A percentile compares a stretch with the other conserved stretches of the same genome.
Conservation (phyloP, 2,113 vertebrate species). For the Sinocyclocheilus anophthalmus region DNA sequence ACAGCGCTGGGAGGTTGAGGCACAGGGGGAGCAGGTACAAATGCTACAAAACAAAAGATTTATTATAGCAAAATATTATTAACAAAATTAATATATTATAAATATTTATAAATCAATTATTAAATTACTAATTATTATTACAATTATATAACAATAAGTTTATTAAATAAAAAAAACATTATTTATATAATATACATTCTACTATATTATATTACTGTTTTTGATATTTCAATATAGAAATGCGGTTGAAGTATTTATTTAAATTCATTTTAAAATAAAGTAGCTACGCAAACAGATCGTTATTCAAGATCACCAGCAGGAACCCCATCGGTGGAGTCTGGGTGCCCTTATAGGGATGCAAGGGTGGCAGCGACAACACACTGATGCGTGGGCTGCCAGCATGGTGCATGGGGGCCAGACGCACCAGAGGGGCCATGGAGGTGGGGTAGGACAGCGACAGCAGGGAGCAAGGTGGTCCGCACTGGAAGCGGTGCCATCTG, state of each 20-base stretch:
- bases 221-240: too few species aligned
- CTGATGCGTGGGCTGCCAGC: constrained; percentile 90
- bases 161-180: too few species aligned
- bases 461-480: constrained; percentile 89
- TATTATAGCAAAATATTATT: too few species aligned
- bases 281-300: not conserved
- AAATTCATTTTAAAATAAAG: not conserved
- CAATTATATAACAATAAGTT: too few species aligned
- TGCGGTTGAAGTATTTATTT: too few species aligned
- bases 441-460: constrained; percentile 88
- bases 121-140: too few species aligned
- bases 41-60: constrained; percentile 74
- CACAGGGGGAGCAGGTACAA: constrained; percentile 93
- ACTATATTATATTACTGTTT: too few species aligned
- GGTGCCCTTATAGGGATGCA: constrained; percentile 89
- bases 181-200: too few species aligned
- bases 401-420: constrained; percentile 89
- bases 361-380: constrained; percentile 92
- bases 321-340: constrained; percentile 92
- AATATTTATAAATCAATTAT: too few species aligned
- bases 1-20: constrained; percentile 83
- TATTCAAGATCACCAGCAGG: constrained; percentile 79
- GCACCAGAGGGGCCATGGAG: constrained; percentile 88
- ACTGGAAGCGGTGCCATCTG: constrained; percentile 89
- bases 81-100: too few species aligned